Conservation (phyloP, 2,888 invertebrate genomes). For the Meteorus colon region DNA sequence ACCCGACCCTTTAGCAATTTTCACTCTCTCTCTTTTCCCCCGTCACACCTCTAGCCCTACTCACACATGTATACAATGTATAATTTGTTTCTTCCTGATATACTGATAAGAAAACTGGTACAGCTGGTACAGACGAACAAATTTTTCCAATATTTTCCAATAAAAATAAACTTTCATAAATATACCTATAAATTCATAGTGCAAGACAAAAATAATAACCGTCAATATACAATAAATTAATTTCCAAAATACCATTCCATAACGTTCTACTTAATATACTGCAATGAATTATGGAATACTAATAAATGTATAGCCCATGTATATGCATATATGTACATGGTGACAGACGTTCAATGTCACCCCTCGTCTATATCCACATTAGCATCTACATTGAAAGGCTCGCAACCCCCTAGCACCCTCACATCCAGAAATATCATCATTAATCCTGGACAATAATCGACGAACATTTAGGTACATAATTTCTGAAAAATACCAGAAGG, state of each 20-base stretch:
- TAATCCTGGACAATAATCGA: conserved; percentile 52
- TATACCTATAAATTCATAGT: too few species aligned
- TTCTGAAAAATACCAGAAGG: conserved; percentile 36
- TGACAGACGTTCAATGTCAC: conserved; percentile 30
- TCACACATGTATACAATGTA: neutral
- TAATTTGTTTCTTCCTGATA: conserved; percentile 13
- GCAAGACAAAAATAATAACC: neutral
- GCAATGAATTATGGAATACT: conserved; percentile 39
- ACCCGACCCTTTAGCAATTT: conserved; percentile 33
- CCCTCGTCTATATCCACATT: conserved; percentile 23
- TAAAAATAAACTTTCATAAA: neutral
- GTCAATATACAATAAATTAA: conserved; percentile 20
- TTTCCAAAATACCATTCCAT: conserved; percentile 4
- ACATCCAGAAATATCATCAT: conserved; percentile 47
- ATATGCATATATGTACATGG: conserved; percentile 13
- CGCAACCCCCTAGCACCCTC: neutral
- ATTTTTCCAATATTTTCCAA: neutral
- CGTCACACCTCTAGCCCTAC: conserved; percentile 24
- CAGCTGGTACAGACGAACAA: conserved; percentile 16
- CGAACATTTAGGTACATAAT: conserved; percentile 43
- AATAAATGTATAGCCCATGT: conserved; percentile 27
- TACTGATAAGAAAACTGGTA: neutral
- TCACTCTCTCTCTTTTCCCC: conserved; percentile 37
- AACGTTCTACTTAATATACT: neutral
- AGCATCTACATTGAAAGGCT: conserved; percentile 37